Evolutionary conservation across 2,888 invertebrate species (phyloP).

Genomic region (Drosophila pseudotakahashii): DNA sequence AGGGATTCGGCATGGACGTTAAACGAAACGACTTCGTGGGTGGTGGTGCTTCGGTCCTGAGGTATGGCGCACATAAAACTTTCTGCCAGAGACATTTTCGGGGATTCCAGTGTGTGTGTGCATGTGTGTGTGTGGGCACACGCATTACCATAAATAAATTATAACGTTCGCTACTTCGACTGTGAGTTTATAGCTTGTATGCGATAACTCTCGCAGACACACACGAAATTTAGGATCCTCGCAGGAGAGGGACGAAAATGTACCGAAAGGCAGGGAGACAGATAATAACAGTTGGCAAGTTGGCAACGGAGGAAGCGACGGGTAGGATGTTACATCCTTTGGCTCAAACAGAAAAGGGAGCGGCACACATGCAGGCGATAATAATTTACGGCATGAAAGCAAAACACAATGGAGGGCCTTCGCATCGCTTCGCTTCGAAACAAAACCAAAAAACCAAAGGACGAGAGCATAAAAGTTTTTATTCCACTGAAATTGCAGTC

Average conservation of each 20-base stretch:
- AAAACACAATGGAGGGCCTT: constrained; percentile 62
- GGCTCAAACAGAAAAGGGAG: constrained; percentile 27
- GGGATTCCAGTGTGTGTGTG: too few relatives aligned
- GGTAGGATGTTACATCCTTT: constrained; percentile 46
- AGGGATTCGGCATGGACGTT: constrained; percentile 67
- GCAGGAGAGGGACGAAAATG: constrained; percentile 31
- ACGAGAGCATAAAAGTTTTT: constrained; percentile 54
- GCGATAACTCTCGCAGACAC: constrained; percentile 65
- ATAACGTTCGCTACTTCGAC: constrained; percentile 72
- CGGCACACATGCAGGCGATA: constrained; percentile 59
- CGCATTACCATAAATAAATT: constrained; percentile 79
- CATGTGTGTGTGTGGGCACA: constrained; percentile 45
- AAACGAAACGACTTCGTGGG: constrained; percentile 65
- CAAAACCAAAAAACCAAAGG: constrained; percentile 35
- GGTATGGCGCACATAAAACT: constrained; percentile 64
- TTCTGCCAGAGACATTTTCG: constrained; percentile 51
- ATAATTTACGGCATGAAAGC: constrained; percentile 69
- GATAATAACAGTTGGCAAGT: constrained; percentile 74
- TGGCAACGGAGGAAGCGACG: constrained; percentile 43
- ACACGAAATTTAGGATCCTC: constrained; percentile 28
- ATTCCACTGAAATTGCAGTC: constrained; percentile 48
- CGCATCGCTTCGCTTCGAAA: constrained; percentile 18
- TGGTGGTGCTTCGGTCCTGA: constrained; percentile 5
- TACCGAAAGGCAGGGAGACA: constrained; percentile 56
- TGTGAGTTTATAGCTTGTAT: constrained; percentile 75